Evolutionary conservation across 2,113 vertebrate species (phyloP), one percentile per base, ranked within the genome.

Genomic region (Odobenus rosmarus): DNA sequence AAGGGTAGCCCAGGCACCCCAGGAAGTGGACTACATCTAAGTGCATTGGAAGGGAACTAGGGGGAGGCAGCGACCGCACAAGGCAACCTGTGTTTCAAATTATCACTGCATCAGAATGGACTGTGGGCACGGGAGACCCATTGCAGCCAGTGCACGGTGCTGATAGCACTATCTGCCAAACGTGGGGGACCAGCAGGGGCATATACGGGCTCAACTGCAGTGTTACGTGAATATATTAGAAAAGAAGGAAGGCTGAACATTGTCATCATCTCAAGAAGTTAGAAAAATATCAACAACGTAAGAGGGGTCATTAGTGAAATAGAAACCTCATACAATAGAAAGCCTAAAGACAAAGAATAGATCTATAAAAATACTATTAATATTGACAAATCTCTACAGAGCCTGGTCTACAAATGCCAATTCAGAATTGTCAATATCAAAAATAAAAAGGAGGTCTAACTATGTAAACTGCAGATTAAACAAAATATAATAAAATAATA

Each of bases 1-100:
- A 19, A n/a, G 76, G 18, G 26, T 1, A 2, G 76, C 3, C 28
- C 9, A 0, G 16, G 28, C 31, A 2, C 28, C 76, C 76, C 31
- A 12, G 18, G 31, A 46, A 2, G 4, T 1, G 3, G n/a, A 2
- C 5, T 36, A 18, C 21, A 4, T 14, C 23, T 13, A 6, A 7
- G 72, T 15, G 23, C 12, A 12, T 4, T 46, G 64, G 26, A 15
- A 39, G 2, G 72, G 72, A 28, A 3, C 16, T 12, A 7, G 28
- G 26, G 28, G 72, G 13, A 6, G 69, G 24, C 24, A 26, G 39
- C 0, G 42, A 46, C 26, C 0, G 26, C 26, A 16, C 26, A 0
- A 9, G 74, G 15, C 39, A 10, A 2, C 3, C 42, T 4, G 42
- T 15, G 42, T 28, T 49, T 12, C 72, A 16, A 3, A 46, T 14